Base-by-base conservation (phyloP, 2,797 vertebrate species). In the Hirundo rustica region DNA sequence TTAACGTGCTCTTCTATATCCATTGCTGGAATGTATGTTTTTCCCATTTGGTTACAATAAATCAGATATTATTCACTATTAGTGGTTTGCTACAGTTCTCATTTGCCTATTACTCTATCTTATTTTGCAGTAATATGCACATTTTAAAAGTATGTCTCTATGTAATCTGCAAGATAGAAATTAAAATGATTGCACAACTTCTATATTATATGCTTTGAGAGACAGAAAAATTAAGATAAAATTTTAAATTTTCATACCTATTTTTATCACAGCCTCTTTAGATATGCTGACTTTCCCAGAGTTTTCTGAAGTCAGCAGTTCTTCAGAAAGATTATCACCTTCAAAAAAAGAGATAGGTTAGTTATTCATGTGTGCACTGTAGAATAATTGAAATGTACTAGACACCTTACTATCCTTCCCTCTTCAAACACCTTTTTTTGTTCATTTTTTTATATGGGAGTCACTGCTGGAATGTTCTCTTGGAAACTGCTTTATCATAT, bases 231-330 rank as follows among this genome's bases (percentile, higher is more conserved):
- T 79, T 91, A 82, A 90, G 89, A 93, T 82, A 40, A 86, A 71
- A 76, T 71, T 88, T 96, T 92, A 62, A 84, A 57, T 84, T 50
- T 91, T 90, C 26, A 36, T 81, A 81, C 44, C 34, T 79, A 89
- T 70, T 86, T 93, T 93, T 90, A 93, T 73, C 60, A 53, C 42
- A 75, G 34, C 1, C 26, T 58, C 85, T 92, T 89, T 72, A 92
- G 29, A 72, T 65, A 81, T 36, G 29, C 58, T 96, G 87, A 73
- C 82, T 85, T 92, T 78, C 18, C 13, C 13, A 57, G 29, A 30
- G 30, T 67, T 82, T 78, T 91, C 51, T 73, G 23, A 84, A 93
- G 44, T 96, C 89, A 96, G 91, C 87, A 91, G 27, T 92, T 93
- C 61, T 87, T 78, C 48, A 81, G 36, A 62, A 84, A 93, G n/a